Evolutionary conservation across 2,888 invertebrate genomes (phyloP).

Genomic region (Eristalinus sepulchralis): DNA sequence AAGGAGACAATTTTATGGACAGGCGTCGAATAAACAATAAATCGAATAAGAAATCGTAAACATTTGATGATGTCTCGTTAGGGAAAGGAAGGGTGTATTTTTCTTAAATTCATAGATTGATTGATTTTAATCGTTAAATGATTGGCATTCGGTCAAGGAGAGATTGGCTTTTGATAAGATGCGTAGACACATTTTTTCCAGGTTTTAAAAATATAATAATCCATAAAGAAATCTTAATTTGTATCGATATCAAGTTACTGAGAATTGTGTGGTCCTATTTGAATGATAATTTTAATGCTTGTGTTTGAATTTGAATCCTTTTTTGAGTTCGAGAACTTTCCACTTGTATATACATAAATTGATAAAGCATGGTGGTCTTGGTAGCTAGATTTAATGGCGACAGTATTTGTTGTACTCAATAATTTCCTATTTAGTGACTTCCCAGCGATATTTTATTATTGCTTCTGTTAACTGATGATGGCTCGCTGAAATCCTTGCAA

Average conservation of each 20-base stretch:
- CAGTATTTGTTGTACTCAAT: too few relatives aligned
- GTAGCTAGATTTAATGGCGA: too few relatives aligned
- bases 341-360: too few relatives aligned
- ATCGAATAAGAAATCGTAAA: conserved; percentile 49
- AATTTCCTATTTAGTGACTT: too few relatives aligned
- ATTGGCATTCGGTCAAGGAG: neutral
- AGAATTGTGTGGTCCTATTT: neutral
- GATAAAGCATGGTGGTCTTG: too few relatives aligned
- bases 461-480: too few relatives aligned
- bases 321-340: too few relatives aligned
- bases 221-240: neutral
- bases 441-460: too few relatives aligned
- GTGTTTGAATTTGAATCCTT: too few relatives aligned
- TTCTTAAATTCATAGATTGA: conserved; percentile 16
- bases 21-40: conserved; percentile 55
- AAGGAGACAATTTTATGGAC: conserved; percentile 40
- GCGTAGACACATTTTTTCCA: neutral
- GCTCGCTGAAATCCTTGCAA: too few relatives aligned
- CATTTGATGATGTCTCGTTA: conserved; percentile 25
- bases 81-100: neutral
- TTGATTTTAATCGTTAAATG: conserved; percentile 18
- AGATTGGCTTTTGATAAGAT: neutral
- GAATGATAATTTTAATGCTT: neutral
- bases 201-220: neutral
- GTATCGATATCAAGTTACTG: neutral